Percentiles rank a stretch among this genome's conserved stretches.
Evolutionary conservation across 1,140 invertebrate species (phyloP).

Genomic region (Panulirus ornatus): DNA sequence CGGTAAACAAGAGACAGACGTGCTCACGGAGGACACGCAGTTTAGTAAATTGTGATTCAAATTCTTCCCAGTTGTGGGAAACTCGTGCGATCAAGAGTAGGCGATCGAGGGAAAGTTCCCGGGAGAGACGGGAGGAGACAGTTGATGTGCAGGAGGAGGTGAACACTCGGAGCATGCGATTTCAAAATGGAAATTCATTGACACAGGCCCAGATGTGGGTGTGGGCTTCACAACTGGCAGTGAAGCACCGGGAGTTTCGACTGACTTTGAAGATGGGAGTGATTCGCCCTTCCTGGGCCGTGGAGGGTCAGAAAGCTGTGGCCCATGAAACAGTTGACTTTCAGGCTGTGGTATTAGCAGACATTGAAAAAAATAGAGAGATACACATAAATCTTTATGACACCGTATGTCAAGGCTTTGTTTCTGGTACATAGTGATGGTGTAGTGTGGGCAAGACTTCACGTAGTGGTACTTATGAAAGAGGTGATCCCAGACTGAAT

Average conservation of each 20-base stretch:
- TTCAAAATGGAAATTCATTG: too few relatives aligned
- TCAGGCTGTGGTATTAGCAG: not conserved
- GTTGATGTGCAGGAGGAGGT: too few relatives aligned
- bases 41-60: too few relatives aligned
- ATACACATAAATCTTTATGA: not conserved
- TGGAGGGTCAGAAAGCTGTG: not conserved
- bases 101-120: too few relatives aligned
- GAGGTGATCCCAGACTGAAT: not conserved
- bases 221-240: constrained; percentile 3
- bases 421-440: not conserved
- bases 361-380: not conserved
- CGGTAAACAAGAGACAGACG: too few relatives aligned
- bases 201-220: constrained; percentile 5
- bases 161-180: too few relatives aligned
- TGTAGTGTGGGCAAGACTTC: not conserved
- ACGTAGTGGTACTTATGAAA: not conserved
- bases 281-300: not conserved
- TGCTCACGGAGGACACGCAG: too few relatives aligned
- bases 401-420: not conserved
- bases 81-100: too few relatives aligned
- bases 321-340: not conserved
- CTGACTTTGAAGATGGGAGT: constrained; percentile 1
- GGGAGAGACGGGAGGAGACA: too few relatives aligned
- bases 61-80: too few relatives aligned
- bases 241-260: constrained; percentile 14